Conservation (phyloP, 2,888 invertebrate species). For the Mythimna impura region DNA sequence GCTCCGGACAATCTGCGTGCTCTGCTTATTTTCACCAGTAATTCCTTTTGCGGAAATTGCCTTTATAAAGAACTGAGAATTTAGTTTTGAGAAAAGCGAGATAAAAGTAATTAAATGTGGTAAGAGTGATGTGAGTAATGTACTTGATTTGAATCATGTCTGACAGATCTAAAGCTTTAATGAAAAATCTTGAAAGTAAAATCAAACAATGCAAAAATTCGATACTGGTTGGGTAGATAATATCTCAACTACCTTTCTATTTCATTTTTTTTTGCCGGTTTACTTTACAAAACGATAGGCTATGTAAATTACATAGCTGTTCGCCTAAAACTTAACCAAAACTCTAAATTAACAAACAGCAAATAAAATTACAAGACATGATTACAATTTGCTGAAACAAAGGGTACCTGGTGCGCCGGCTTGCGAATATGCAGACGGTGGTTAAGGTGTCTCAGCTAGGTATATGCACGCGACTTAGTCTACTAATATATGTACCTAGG, state of each 20-base stretch:
- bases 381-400: slow-evolving; percentile 32
- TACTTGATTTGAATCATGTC: slow-evolving; percentile 19
- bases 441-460: slow-evolving; percentile 32
- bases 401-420: slow-evolving; percentile 9
- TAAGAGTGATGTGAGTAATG: background rate
- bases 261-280: background rate
- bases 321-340: background rate
- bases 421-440: slow-evolving; percentile 42
- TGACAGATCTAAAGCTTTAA: background rate
- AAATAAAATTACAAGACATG: slow-evolving; percentile 20
- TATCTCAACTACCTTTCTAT: background rate
- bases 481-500: slow-evolving; percentile 12
- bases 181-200: background rate
- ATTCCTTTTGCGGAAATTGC: slow-evolving; percentile 90
- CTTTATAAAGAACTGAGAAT: slow-evolving; percentile 87
- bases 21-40: slow-evolving; percentile 90
- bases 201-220: background rate
- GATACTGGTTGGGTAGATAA: background rate
- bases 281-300: background rate
- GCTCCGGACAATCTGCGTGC: slow-evolving; percentile 90
- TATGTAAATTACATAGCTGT: background rate
- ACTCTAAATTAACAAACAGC: slow-evolving; percentile 13
- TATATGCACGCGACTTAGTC: slow-evolving; percentile 38
- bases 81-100: slow-evolving; percentile 79
- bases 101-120: slow-evolving; percentile 70